phyloP scores from a whole-genome alignment of 2,888 invertebrate genomes.

The Pseudococcus viburni region DNA sequence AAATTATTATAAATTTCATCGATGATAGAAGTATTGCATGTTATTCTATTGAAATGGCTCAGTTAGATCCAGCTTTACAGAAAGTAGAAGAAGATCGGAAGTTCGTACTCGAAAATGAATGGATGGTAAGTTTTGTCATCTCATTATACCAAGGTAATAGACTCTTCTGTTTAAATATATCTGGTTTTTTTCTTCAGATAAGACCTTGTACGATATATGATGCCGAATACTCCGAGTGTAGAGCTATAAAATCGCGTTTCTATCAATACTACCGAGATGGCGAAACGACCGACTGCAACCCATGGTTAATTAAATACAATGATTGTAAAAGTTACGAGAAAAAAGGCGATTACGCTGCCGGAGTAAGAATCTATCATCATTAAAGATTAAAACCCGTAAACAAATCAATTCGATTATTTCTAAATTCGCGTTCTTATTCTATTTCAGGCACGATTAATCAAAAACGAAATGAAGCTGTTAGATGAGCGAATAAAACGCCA shows the following conservation, averaged over 20 bases:
- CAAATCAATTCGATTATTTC: no score
- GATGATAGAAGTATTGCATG: background rate
- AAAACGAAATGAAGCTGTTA: constrained; percentile 9
- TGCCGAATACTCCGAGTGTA: constrained; percentile 87
- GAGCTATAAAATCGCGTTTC: constrained; percentile 81
- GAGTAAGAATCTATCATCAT: constrained; percentile 73
- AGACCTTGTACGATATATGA: constrained; percentile 85
- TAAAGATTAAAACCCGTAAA: no score
- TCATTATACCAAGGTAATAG: background rate
- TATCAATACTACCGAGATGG: constrained; percentile 91
- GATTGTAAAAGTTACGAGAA: constrained; percentile 82
- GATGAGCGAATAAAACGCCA: background rate
- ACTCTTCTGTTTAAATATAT: background rate
- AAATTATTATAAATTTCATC: no score
- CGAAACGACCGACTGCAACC: constrained; percentile 80
- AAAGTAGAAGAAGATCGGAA: constrained; percentile 38
- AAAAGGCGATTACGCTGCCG: constrained; percentile 76
- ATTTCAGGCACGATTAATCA: constrained; percentile 10
- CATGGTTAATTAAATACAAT: constrained; percentile 84
- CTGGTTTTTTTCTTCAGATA: constrained; percentile 75
- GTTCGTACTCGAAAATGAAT: constrained; percentile 2
- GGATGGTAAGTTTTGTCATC: constrained; percentile 54
- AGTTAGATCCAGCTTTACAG: background rate
- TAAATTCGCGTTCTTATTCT: background rate
- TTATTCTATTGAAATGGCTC: background rate